Percentiles rank a stretch among this genome's conserved stretches.
Evolutionary conservation across 2,797 vertebrate species (phyloP).

Genomic region (Argya squamiceps): DNA sequence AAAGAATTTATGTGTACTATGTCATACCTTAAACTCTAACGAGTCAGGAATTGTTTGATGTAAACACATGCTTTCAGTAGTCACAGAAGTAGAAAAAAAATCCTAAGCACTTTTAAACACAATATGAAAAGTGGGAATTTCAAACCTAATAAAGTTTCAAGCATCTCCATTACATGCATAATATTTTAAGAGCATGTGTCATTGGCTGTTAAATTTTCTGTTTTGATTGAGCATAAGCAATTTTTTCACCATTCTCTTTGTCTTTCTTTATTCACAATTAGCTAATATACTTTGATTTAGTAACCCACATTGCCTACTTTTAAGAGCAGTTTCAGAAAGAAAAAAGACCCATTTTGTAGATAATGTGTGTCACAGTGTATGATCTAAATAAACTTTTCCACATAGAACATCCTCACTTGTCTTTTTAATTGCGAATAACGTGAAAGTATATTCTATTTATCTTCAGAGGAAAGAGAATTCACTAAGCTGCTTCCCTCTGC

Average conservation of each 20-base stretch:
- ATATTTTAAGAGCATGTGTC: not conserved
- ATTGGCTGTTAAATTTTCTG: not conserved
- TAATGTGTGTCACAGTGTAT: not conserved
- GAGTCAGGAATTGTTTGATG: not conserved
- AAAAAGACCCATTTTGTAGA: not conserved
- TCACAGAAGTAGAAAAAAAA: not conserved
- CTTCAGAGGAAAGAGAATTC: not conserved
- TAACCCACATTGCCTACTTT: not conserved
- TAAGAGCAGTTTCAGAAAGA: not conserved
- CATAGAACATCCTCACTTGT: not conserved
- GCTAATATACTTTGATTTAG: not conserved
- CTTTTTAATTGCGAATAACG: slow-evolving; percentile 15
- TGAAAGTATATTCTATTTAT: not conserved
- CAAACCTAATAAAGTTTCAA: not conserved
- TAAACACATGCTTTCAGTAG: not conserved
- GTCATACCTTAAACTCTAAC: not conserved
- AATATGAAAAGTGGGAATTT: not conserved
- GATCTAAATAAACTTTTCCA: not conserved
- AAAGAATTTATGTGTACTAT: not conserved
- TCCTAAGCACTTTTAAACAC: not conserved
- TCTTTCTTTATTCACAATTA: not conserved
- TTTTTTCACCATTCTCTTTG: not conserved
- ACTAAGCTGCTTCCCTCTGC: not conserved
- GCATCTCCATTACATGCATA: not conserved
- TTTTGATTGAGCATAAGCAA: not conserved